Base-by-base conservation (phyloP, 2,113 vertebrate species). In the Smithornis capensis region DNA sequence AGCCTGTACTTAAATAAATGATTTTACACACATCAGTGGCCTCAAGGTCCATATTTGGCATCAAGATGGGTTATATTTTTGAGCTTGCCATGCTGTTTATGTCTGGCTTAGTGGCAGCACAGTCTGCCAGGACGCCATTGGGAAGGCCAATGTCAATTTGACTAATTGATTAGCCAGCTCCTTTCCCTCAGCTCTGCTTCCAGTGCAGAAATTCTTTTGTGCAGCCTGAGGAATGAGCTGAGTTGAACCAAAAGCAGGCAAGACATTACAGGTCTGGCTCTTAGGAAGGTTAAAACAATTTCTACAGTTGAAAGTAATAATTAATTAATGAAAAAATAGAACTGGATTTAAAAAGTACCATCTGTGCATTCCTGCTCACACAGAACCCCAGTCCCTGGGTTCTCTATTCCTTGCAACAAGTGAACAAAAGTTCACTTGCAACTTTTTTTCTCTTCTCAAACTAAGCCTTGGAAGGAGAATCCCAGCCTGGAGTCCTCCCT, bases 131-230 rank as follows among this genome's bases (percentile, higher is more conserved):
- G 50, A 55, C 45, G 29, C 33, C 68, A n/a, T 14, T 87, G 77
- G 89, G 82, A 87, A 87, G 50, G 87, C 83, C 87, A 87, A 53
- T 38, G 77, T 92, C 89, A 93, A 89, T 92, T 75, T 93, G 83
- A 65, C 74, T 84, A 94, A 95, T 89, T 92, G 94, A 92, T 91
- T 83, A 94, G 47, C 75, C 76, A 63, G 52, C 60, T 94, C 42
- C 65, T 92, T 84, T 69, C 83, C 56, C 0, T 0, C 15, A 1
- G 62, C 31, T 78, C 69, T 37, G 55, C 23, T 81, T 67, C 67
- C 80, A 68, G 63, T 37, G n/a, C 56, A 47, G 14, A 38, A 37
- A 38, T 50, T 16, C 56, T 68, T 89, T 45, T 50, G 38, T 45
- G 14, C n/a, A 75, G 45, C 55, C 52, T 67, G 63, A 82, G 42